Evolutionary conservation across 1,140 invertebrate species (phyloP), one percentile per base, ranked within the genome.

Genomic region (Tyrophagus putrescentiae): DNA sequence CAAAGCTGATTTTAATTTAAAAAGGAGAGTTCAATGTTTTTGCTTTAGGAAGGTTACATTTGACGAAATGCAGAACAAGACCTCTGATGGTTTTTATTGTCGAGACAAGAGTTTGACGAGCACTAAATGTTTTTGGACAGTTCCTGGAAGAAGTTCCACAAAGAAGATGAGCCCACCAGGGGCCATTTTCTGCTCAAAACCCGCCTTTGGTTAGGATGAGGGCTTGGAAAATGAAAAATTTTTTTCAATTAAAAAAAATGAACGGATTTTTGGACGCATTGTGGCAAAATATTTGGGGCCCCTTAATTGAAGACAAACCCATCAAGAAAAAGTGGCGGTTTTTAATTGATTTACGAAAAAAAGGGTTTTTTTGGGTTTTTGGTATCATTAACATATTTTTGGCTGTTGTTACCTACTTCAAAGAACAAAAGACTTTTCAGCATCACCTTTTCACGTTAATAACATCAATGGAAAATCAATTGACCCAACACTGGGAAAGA

Each of bases 351-450:
- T 79, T 96, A 65, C 80, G 91, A 71, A 89, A 95, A 75, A 83
- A 86, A 69, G 86, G 87, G 64, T 89, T 94, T 27, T 95, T 96
- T 77, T n/a, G n/a, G n/a, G 86, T 82, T 59, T 97, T 96, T 79
- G 89, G 94, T 77, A 96, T 98, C 89, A 76, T 93, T 71, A 98
- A 98, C 78, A 87, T 90, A 81, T 97, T 65, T 98, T 97, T 81
- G 90, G 65, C 81, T 97, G 70, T 92, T 97, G 77, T 67, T 90
- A 96, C 76, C 82, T 96, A 70, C 83, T 97, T 68, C 92, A 95
- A 79, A 78, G 73, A 91, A 93, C 78, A 94, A 93, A 81, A 87
- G 93, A 73, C 67, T 65, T 45, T 33, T 67, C 23, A 45, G 23
- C 11, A 18, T 42, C 25, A 18, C 9, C 4, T 18, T n/a, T 59